Evolutionary conservation across 1,140 invertebrate genomes (phyloP), one percentile per base, ranked within the genome.

Genomic region (Uloborus diversus): DNA sequence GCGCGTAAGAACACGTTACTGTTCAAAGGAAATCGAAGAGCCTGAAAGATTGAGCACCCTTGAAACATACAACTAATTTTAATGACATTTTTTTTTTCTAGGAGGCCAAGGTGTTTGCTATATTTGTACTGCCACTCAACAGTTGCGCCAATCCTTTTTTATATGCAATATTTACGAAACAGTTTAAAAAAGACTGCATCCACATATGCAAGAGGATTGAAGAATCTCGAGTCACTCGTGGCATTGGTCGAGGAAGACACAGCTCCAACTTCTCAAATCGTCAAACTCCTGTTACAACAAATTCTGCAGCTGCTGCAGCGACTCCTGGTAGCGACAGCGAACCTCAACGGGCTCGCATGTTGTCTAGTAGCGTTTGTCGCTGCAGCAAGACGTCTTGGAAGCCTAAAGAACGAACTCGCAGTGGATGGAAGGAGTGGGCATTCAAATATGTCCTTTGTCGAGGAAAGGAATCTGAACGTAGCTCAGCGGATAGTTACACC

Each of bases 151-250:
- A 99, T 87, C 97, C 96, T 0, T 98, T 98, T 84, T 89, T 99
- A 0, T 99, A 98, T 86, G 96, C 96, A 25, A 97, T 98, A 79
- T 90, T 98, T 66, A 99, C 96, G 0, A 98, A 98, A 86, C 96
- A 98, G 84, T 99, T 98, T 85, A 98, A 98, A 86, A 97, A 97
- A 87, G 97, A 98, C 85, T 99, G 96, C 86, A 94, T 97, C 0
- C 91, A 96, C 82, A 93, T 99, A 59, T 98, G 96, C 78, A 88
- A 96, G 85, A 93, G 94, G 9, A 96, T 97, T 82, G 95, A 97
- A 86, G 95, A 97, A 85, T 95, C 94, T 1, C 20, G 81, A 23
- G 80, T 84, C 2, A 84, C 83, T 23, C 30, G 78, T 53, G 81
- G 82, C 13, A 95, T 95, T 76, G 94, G 94, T 0, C 88, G 93